Conservation (phyloP, 2,113 vertebrate genomes). For the Lepus americanus region DNA sequence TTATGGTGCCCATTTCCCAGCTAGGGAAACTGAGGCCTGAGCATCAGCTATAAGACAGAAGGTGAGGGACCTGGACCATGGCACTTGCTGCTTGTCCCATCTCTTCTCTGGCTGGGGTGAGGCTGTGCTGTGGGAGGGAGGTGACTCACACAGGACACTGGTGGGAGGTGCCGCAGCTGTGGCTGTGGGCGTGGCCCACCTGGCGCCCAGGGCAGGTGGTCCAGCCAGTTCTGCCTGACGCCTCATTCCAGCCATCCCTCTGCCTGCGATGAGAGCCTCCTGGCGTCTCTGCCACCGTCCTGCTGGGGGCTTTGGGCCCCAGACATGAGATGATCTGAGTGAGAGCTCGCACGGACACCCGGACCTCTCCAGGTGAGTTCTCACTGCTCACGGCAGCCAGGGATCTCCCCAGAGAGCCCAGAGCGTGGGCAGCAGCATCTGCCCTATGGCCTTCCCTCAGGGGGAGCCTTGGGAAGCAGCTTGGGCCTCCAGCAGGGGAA, state of each 20-base stretch:
- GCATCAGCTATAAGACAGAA: neutral
- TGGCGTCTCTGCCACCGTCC: neutral
- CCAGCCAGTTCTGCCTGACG: conserved; percentile 78
- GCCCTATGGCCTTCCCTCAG: neutral
- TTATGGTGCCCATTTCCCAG: neutral
- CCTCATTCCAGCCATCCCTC: conserved; percentile 72
- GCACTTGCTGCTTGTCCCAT: neutral
- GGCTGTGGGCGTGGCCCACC: conserved; percentile 68
- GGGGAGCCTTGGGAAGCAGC: neutral
- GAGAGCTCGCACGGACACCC: neutral
- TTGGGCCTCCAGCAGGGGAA: neutral
- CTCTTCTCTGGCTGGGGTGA: conserved; percentile 29
- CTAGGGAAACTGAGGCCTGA: neutral
- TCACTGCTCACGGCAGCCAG: neutral
- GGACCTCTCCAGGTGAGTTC: conserved; percentile 64
- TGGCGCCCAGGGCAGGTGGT: conserved; percentile 63
- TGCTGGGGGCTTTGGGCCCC: neutral
- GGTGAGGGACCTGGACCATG: neutral
- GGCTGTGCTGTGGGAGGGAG: conserved; percentile 57
- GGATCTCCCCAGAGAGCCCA: neutral
- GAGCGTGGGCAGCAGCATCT: neutral
- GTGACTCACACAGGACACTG: conserved; percentile 68
- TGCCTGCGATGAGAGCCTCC: conserved; percentile 69
- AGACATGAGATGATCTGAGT: conserved; percentile 61
- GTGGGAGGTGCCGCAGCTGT: conserved; percentile 42